These are phyloP conservation scores for Paracentrotus lividus DNA, from an alignment of 53 echinoderm and acorn worm species.

Conservation along the genomic window DNA sequence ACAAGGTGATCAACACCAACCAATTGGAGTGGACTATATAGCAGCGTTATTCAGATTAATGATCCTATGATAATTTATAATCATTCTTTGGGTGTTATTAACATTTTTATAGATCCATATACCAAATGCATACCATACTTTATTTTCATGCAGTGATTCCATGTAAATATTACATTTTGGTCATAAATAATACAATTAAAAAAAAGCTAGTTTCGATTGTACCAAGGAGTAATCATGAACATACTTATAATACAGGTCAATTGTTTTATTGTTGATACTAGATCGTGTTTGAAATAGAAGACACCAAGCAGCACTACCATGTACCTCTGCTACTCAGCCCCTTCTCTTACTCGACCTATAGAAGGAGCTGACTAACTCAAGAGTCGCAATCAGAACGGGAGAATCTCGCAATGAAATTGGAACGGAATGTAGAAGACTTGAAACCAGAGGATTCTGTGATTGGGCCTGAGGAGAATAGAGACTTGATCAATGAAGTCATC, in stretches of 20 bases:
- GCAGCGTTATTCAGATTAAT: no score
- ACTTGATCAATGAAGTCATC: background rate
- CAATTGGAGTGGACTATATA: no score
- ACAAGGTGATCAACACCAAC: no score
- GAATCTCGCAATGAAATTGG: background rate
- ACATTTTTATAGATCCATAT: no score
- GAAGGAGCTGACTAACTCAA: slow-evolving; percentile 76
- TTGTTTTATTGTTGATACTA: slow-evolving; percentile 13
- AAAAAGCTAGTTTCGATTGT: no score
- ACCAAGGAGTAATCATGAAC: background rate
- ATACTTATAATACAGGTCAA: background rate
- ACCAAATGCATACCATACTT: no score
- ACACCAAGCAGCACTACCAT: slow-evolving; percentile 87
- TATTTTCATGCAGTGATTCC: no score
- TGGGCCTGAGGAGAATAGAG: background rate
- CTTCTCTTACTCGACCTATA: slow-evolving; percentile 87
- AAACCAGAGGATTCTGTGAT: background rate
- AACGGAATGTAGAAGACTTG: background rate
- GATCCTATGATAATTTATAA: no score
- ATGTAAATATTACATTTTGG: no score
- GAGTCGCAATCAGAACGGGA: background rate
- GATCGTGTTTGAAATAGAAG: slow-evolving; percentile 88
- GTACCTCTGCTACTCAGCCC: slow-evolving; percentile 89
- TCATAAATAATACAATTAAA: no score
- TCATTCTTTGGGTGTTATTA: no score